Percentiles rank a stretch among this genome's conserved stretches.
Evolutionary conservation across 1,140 invertebrate genomes (phyloP).

Genomic region (Macrostomum lignano): DNA sequence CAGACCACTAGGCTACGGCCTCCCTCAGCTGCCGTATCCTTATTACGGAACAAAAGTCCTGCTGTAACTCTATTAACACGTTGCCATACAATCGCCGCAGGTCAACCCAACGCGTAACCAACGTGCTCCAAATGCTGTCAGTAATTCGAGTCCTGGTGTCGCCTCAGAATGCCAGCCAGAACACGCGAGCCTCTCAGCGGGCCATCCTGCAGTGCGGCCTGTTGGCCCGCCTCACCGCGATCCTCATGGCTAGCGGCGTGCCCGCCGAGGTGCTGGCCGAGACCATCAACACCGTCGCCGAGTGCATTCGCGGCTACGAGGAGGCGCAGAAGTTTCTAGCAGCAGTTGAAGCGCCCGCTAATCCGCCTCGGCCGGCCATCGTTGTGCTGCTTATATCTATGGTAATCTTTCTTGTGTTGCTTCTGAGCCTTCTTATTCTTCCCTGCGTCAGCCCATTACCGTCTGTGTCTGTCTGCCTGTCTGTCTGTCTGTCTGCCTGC

Average conservation of each 20-base stretch:
- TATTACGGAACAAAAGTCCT: no score
- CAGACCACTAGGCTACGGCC: no score
- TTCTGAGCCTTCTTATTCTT: no score
- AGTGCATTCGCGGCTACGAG: conserved; percentile 62
- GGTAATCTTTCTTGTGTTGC: no score
- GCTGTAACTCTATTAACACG: background rate
- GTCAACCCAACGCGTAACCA: background rate
- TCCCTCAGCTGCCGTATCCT: no score
- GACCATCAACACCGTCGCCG: conserved; percentile 72
- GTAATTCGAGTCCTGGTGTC: conserved; percentile 58
- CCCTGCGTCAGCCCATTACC: no score
- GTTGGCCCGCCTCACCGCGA: conserved; percentile 39
- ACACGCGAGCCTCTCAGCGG: conserved; percentile 52
- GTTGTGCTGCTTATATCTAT: conserved; percentile 85
- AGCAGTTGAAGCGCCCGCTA: conserved; percentile 61
- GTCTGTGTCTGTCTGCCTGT: no score
- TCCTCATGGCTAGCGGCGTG: conserved; percentile 76
- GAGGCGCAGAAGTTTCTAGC: conserved; percentile 71
- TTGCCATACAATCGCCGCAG: conserved; percentile 1
- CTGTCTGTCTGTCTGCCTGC: no score
- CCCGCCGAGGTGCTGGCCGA: conserved; percentile 79
- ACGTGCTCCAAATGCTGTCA: conserved; percentile 16
- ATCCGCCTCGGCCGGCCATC: conserved; percentile 61
- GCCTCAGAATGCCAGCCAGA: conserved; percentile 50
- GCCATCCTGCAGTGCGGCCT: conserved; percentile 41